Conservation (phyloP, 2,113 vertebrate species). For the Anarhynchus alexandrinus region DNA sequence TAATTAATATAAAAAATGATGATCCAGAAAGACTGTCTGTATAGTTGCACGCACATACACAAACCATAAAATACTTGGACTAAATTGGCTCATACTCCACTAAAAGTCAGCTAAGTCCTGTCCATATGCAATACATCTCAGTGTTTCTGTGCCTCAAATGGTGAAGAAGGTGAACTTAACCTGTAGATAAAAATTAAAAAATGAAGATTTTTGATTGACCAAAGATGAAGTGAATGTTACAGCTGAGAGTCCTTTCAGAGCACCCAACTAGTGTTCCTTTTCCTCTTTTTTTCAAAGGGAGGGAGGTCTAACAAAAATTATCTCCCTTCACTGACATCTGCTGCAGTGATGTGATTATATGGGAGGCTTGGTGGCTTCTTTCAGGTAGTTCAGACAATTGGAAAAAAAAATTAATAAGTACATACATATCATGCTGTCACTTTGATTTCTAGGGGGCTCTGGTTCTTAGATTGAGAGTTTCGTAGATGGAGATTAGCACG, state of each 20-base stretch:
- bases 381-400: neutral
- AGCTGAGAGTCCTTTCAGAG: neutral
- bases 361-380: neutral
- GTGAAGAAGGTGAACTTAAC: neutral
- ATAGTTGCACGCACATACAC: neutral
- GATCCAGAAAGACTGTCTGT: neutral
- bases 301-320: neutral
- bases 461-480: neutral
- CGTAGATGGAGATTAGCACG: neutral
- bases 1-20: neutral
- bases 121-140: neutral
- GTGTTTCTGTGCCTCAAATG: neutral
- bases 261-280: neutral
- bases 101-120: neutral
- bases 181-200: neutral
- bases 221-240: neutral
- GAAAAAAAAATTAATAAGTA: neutral
- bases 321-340: neutral
- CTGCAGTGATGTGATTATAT: neutral
- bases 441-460: neutral
- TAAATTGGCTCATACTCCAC: neutral
- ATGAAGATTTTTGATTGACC: neutral
- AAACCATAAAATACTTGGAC: neutral
- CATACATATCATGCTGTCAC: neutral
- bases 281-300: neutral